phyloP scores from a whole-genome alignment of 1,140 invertebrate species.

The Conus betulinus region DNA sequence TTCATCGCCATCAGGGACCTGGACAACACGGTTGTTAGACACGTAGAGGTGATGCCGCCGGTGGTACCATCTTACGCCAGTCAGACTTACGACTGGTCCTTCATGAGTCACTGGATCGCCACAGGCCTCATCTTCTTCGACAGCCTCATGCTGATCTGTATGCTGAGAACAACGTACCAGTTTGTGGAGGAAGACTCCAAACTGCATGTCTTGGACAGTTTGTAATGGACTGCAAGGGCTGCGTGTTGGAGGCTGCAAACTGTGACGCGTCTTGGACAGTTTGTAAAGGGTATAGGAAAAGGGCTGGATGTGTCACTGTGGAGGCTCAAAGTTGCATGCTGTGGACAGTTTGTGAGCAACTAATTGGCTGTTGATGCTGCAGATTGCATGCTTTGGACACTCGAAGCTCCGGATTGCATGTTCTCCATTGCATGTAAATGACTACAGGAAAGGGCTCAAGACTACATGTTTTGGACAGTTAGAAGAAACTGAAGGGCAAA shows the following conservation, averaged over 20 bases:
- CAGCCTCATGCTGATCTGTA: constrained; percentile 59
- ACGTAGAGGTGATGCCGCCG: constrained; percentile 44
- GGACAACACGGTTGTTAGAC: constrained; percentile 39
- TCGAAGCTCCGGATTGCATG: too few relatives aligned
- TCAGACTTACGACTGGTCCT: constrained; percentile 60
- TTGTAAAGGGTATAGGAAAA: too few relatives aligned
- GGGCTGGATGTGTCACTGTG: too few relatives aligned
- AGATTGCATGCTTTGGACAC: too few relatives aligned
- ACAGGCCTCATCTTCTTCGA: constrained; percentile 58
- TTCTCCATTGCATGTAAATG: too few relatives aligned
- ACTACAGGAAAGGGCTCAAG: too few relatives aligned
- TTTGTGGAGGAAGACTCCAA: constrained; percentile 50
- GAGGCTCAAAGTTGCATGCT: too few relatives aligned
- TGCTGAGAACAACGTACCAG: constrained; percentile 59
- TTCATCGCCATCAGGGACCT: constrained; percentile 66
- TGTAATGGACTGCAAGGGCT: background rate
- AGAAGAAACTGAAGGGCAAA: too few relatives aligned
- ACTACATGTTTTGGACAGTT: too few relatives aligned
- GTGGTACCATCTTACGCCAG: constrained; percentile 14
- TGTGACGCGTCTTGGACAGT: too few relatives aligned
- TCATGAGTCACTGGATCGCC: constrained; percentile 63
- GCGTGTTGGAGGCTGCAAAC: background rate
- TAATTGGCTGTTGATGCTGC: too few relatives aligned
- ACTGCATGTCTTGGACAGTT: background rate
- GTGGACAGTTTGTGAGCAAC: too few relatives aligned